Percentiles rank a stretch among this genome's conserved stretches.
phyloP scores from a whole-genome alignment of 2,888 invertebrate species.

The Lissocephala sabroskyi region DNA sequence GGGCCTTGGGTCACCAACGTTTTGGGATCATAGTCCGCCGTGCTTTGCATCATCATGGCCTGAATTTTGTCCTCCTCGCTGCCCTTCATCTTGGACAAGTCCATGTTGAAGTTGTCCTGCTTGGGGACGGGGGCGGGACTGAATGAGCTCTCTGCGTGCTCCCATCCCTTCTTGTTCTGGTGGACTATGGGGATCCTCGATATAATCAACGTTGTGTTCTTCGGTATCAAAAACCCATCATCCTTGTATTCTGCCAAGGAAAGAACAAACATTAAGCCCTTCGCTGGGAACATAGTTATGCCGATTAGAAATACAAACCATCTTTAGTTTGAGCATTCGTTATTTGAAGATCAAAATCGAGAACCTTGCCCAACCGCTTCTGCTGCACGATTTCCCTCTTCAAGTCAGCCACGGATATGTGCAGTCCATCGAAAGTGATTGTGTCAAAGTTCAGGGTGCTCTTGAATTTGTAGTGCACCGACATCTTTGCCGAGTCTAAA shows the following conservation, averaged over 20 bases:
- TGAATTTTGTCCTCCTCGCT: slow-evolving; percentile 98
- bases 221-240: slow-evolving; percentile 92
- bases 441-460: slow-evolving; percentile 96
- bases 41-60: slow-evolving; percentile 98
- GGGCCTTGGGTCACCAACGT: slow-evolving; percentile 89
- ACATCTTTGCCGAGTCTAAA: slow-evolving; percentile 75
- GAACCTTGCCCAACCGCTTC: slow-evolving; percentile 93
- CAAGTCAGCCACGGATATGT: slow-evolving; percentile 95
- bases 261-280: background rate
- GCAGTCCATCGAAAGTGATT: slow-evolving; percentile 96
- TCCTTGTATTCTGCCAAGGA: slow-evolving; percentile 86
- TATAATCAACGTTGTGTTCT: slow-evolving; percentile 97
- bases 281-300: background rate
- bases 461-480: slow-evolving; percentile 99
- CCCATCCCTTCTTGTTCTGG: slow-evolving; percentile 85
- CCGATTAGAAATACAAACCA: slow-evolving; percentile 76
- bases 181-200: slow-evolving; percentile 90
- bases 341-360: slow-evolving; percentile 96
- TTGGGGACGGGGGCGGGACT: slow-evolving; percentile 28
- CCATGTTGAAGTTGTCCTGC: slow-evolving; percentile 79
- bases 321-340: slow-evolving; percentile 98
- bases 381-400: slow-evolving; percentile 96
- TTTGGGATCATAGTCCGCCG: slow-evolving; percentile 96
- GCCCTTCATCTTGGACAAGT: slow-evolving; percentile 90
- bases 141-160: slow-evolving; percentile 71